Percentiles rank a stretch among this genome's conserved stretches.
phyloP scores from a whole-genome alignment of 2,797 vertebrate species.

The Semaprochilodus insignis region DNA sequence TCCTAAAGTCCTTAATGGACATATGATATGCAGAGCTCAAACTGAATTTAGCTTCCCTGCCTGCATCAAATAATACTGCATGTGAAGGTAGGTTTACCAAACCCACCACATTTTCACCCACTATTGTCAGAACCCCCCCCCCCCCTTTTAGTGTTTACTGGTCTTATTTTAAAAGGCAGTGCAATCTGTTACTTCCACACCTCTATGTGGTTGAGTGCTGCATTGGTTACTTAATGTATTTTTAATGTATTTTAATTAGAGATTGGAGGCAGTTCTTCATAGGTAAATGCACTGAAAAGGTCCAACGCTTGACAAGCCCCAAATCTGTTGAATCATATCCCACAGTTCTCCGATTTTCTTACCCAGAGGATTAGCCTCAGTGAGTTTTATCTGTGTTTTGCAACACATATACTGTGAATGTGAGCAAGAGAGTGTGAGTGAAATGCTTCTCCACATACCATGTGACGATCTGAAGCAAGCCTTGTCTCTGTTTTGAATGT shows the following conservation, averaged over 20 bases:
- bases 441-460: background rate
- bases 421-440: background rate
- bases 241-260: background rate
- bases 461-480: background rate
- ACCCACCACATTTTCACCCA: background rate
- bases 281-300: background rate
- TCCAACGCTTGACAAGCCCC: background rate
- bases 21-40: background rate
- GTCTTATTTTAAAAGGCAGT: background rate
- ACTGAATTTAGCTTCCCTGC: background rate
- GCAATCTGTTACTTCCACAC: background rate
- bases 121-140: background rate
- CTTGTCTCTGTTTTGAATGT: background rate
- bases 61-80: background rate
- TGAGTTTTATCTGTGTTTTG: background rate
- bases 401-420: background rate
- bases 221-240: background rate
- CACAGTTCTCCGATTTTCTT: background rate
- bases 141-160: background rate
- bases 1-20: background rate
- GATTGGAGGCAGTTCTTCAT: background rate
- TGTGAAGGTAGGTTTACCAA: background rate
- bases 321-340: background rate
- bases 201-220: background rate
- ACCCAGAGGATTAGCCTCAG: background rate